These are phyloP conservation scores for Phallusia fumigata DNA, from an alignment of 23 tunicate species.

Conservation along the genomic window DNA sequence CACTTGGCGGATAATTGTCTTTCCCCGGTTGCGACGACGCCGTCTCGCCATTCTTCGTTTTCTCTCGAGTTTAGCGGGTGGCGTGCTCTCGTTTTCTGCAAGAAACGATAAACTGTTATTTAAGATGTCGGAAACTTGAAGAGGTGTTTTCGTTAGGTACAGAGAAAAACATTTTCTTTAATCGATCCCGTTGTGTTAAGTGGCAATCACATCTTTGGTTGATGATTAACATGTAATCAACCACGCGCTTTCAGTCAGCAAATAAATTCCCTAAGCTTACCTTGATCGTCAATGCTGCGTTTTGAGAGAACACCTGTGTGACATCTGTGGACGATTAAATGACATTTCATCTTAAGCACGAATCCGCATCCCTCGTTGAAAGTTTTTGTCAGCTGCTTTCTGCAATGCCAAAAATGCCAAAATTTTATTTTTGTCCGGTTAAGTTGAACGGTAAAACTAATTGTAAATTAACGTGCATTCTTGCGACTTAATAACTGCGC, in stretches of 20 bases:
- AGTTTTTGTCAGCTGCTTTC: neutral
- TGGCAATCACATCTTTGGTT: neutral
- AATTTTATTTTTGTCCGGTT: no score
- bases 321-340: neutral
- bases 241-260: neutral
- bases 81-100: neutral
- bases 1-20: slow-evolving; percentile 3
- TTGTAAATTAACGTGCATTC: neutral
- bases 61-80: neutral
- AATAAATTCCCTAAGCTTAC: neutral
- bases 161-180: no score
- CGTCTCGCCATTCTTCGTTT: neutral
- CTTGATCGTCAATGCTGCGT: slow-evolving; percentile 11
- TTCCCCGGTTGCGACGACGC: neutral
- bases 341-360: neutral
- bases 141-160: no score
- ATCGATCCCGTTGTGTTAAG: no score
- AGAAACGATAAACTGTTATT: neutral
- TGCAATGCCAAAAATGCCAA: neutral
- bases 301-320: slow-evolving; percentile 10
- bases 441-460: neutral
- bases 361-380: neutral
- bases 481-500: no score
- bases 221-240: neutral
- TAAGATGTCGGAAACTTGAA: no score